These are phyloP conservation scores for Tipula unca DNA, from an alignment of 2,888 invertebrate genomes.

Conservation along the genomic window DNA sequence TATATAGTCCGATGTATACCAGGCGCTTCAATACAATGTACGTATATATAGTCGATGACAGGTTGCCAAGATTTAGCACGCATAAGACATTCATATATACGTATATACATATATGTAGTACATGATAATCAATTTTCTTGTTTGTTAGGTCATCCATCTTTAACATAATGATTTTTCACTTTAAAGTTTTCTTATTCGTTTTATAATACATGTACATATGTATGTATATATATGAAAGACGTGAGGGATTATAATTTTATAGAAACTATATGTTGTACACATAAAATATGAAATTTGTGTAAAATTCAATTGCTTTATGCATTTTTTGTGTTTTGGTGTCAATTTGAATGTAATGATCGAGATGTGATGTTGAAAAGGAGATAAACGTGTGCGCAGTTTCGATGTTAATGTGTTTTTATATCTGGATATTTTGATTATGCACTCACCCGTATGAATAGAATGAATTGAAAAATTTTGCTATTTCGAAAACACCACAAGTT, in stretches of 20 bases:
- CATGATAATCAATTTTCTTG: background rate
- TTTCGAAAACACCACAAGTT: no score
- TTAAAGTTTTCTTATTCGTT: background rate
- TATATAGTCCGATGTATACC: background rate
- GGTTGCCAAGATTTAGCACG: background rate
- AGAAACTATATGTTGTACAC: background rate
- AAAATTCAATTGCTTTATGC: background rate
- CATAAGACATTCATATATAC: background rate
- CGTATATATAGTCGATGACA: background rate
- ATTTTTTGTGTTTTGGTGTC: background rate
- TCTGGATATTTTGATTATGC: no score
- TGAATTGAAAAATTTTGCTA: no score
- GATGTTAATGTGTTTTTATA: no score
- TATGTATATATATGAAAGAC: background rate
- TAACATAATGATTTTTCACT: background rate
- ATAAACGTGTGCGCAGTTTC: no score
- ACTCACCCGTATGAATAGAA: no score
- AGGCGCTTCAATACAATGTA: background rate
- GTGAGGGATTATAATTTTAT: background rate
- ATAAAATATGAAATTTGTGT: background rate
- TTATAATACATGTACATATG: background rate
- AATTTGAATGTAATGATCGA: background rate
- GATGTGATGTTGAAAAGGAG: background rate
- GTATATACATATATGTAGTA: no score
- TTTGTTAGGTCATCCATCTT: conserved; percentile 14